Base-by-base conservation (phyloP, 1,140 invertebrate species). In the Trinorchestia longiramus region DNA sequence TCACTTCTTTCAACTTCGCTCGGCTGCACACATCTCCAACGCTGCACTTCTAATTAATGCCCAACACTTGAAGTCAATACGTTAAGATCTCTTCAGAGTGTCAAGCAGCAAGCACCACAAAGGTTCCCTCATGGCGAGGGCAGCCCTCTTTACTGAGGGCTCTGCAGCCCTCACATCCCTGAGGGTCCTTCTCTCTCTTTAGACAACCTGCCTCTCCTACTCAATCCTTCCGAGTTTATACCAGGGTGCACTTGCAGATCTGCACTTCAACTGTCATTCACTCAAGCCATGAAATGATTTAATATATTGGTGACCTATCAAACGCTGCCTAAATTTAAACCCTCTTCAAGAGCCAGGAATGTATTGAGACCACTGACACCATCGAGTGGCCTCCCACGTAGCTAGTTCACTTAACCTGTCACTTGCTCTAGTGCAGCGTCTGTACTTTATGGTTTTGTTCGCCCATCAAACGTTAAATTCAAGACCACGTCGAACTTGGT, bases 71-170 rank as follows among this genome's bases (percentile, higher is more conserved):
- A 77, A 77, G 62, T 77, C 62, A 77, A 77, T 77, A 77, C 62
- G 62, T 77, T 77, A 77, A 77, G 62, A 77, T 77, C 62, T 77
- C 62, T 77, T 77, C 62, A 77, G 62, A 77, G 62, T 77, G 62
- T 77, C 62, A 77, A 77, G 62, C 62, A 77, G 62, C 62, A 77
- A 77, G 62, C 62, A 77, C 62, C 62, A 77, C 62, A 77, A 77
- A 19, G 62, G 15, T 28, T 77, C 62, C 62, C 62, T 77, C 62
- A 77, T 77, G 28, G 62, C 62, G 62, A 11, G 62, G 36, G 62
- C 28, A 77, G 62, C 62, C 62, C 62, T 77, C 62, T 77, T 77
- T 77, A 77, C 62, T 28, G 28, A 77, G 62, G 28, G 62, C 1
- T 36, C 62, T 36, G 62, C 62, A 36, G 8, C 62, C 62, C 62